Percentiles rank a stretch among this genome's conserved stretches.
phyloP scores from a whole-genome alignment of 2,113 vertebrate species.

The Xyliphius kryptos region DNA sequence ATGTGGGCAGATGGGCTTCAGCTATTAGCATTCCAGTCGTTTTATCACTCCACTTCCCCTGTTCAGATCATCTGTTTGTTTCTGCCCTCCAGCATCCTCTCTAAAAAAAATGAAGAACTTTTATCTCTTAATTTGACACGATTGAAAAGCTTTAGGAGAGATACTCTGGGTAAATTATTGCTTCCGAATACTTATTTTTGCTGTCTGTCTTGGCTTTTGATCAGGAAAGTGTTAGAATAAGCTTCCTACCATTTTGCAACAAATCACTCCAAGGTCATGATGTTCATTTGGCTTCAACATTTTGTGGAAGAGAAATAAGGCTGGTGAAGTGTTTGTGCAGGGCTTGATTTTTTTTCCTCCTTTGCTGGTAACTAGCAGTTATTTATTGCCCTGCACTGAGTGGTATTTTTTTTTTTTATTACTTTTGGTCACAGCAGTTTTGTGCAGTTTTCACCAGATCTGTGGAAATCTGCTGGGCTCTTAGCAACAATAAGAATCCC shows the following conservation, averaged over 20 bases:
- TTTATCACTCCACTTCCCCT: constrained; percentile 46
- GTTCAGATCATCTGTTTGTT: constrained; percentile 52
- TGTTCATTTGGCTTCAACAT: constrained; percentile 21
- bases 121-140: constrained; percentile 51
- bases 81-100: constrained; percentile 48
- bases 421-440: constrained; percentile 15
- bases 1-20: constrained; percentile 58
- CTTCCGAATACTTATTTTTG: constrained; percentile 39
- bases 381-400: constrained; percentile 22
- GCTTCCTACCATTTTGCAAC: constrained; percentile 13
- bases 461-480: constrained; percentile 3
- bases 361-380: constrained; percentile 12
- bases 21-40: constrained; percentile 54
- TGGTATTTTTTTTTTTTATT: constrained; percentile 9
- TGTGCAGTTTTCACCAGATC: constrained; percentile 6
- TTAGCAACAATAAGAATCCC: too few species aligned
- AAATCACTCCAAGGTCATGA: constrained; percentile 35
- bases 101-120: constrained; percentile 35
- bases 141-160: constrained; percentile 45
- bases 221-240: constrained; percentile 27
- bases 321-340: constrained; percentile 22
- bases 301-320: constrained; percentile 9
- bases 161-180: constrained; percentile 25
- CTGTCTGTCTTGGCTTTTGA: constrained; percentile 32
- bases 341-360: not conserved